These are phyloP conservation scores for Epizoanthus illoricatus DNA, from an alignment of 92 coral and sea anemone species.

Conservation along the genomic window DNA sequence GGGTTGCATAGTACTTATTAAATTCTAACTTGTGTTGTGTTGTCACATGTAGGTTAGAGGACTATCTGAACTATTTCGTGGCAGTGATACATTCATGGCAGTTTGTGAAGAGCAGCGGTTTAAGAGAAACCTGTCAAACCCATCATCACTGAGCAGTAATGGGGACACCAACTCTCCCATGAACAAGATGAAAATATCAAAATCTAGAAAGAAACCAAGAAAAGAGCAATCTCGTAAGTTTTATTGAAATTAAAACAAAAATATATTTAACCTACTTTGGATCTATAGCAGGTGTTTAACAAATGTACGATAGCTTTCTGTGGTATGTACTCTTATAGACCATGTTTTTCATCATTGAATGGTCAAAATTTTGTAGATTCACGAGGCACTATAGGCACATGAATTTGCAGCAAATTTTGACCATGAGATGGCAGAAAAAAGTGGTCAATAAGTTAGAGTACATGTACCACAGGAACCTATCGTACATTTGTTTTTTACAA, in stretches of 20 bases:
- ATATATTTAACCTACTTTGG: not conserved
- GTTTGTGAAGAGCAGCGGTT: conserved; percentile 46
- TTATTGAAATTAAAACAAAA: not conserved
- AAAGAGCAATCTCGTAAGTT: conserved; percentile 50
- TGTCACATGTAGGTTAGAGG: conserved; percentile 61
- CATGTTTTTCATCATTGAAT: too few species aligned
- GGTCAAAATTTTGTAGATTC: too few species aligned
- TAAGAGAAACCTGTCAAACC: conserved; percentile 81
- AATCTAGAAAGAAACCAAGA: conserved; percentile 68
- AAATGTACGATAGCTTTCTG: too few species aligned
- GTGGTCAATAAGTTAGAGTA: too few species aligned
- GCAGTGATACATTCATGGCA: conserved; percentile 62
- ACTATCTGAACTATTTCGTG: conserved; percentile 74
- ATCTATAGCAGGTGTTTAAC: too few species aligned
- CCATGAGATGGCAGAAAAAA: too few species aligned
- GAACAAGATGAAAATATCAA: conserved; percentile 41
- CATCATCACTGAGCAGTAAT: conserved; percentile 79
- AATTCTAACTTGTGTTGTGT: not conserved
- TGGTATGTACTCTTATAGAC: too few species aligned
- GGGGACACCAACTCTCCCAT: conserved; percentile 63
- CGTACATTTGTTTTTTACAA: too few species aligned
- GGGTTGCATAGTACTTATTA: too few species aligned
- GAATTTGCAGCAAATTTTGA: too few species aligned
- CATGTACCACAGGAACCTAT: too few species aligned
- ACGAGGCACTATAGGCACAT: too few species aligned